Conservation (phyloP, 2,888 invertebrate species). For the Scaptomyza reducta region DNA sequence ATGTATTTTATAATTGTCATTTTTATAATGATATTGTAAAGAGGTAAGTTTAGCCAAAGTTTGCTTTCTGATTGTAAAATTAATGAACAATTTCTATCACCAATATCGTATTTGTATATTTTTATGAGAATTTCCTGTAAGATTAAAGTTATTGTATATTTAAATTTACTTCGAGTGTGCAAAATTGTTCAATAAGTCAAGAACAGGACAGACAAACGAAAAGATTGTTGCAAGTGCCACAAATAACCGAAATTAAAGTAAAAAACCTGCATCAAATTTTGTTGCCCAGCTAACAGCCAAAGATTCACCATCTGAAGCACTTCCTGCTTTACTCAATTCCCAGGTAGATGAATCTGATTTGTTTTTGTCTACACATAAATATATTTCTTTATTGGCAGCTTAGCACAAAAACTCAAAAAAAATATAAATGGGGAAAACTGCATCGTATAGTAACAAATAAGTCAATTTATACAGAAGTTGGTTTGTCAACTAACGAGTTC, state of each 20-base stretch:
- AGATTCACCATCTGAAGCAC: not conserved
- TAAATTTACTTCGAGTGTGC: not conserved
- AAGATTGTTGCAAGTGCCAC: not conserved
- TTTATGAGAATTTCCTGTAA: too few species aligned
- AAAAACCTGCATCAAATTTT: not conserved
- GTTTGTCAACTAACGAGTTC: conserved; percentile 23
- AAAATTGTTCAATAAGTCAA: not conserved
- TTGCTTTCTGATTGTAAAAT: too few species aligned
- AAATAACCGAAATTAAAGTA: not conserved
- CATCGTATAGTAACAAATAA: conserved; percentile 3
- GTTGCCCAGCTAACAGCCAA: not conserved
- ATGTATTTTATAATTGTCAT: too few species aligned
- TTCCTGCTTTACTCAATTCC: conserved; percentile 2
- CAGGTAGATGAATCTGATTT: not conserved
- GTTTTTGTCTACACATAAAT: not conserved
- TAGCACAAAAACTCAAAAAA: not conserved
- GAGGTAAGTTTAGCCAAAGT: too few species aligned
- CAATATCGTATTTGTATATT: too few species aligned
- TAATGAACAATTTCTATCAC: too few species aligned
- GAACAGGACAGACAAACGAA: not conserved
- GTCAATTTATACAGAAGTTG: conserved; percentile 6
- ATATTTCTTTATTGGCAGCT: not conserved
- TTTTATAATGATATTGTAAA: too few species aligned
- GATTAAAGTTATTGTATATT: too few species aligned
- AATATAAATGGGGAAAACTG: not conserved